phyloP scores from a whole-genome alignment of 2,113 vertebrate species.

The Vidua chalybeata region DNA sequence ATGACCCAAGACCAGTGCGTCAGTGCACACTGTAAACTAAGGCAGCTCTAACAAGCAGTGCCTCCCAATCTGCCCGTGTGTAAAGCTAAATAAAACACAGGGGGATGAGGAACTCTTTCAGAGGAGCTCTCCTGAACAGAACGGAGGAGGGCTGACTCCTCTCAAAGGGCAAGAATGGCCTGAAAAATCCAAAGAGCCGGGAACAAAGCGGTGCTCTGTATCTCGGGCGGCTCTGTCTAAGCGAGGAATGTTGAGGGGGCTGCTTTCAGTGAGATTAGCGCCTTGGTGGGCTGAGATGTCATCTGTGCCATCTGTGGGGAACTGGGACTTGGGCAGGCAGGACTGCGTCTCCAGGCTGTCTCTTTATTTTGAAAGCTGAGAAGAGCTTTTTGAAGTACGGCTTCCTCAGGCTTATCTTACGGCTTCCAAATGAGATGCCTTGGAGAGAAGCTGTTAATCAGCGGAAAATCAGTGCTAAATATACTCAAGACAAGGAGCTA shows the following conservation, averaged over 20 bases:
- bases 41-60: slow-evolving; percentile 3
- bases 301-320: not conserved
- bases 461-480: not conserved
- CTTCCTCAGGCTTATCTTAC: not conserved
- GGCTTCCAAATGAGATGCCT: not conserved
- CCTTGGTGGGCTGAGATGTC: not conserved
- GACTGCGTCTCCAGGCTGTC: not conserved
- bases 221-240: not conserved
- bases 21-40: not conserved
- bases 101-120: not conserved
- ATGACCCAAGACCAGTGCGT: not conserved
- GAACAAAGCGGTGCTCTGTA: slow-evolving; percentile 7
- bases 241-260: not conserved
- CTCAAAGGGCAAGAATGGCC: not conserved
- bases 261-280: not conserved
- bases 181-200: slow-evolving; percentile 23
- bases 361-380: not conserved
- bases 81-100: not conserved
- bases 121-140: not conserved
- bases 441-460: not conserved
- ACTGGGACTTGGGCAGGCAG: not conserved
- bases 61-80: not conserved
- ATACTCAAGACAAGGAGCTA: not conserved
- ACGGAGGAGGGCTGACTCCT: not conserved
- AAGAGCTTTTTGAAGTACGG: not conserved